A percentile compares a stretch with the other conserved stretches of the same genome.
Conservation (phyloP, 2,888 invertebrate genomes). For the Drosophila falleni region DNA sequence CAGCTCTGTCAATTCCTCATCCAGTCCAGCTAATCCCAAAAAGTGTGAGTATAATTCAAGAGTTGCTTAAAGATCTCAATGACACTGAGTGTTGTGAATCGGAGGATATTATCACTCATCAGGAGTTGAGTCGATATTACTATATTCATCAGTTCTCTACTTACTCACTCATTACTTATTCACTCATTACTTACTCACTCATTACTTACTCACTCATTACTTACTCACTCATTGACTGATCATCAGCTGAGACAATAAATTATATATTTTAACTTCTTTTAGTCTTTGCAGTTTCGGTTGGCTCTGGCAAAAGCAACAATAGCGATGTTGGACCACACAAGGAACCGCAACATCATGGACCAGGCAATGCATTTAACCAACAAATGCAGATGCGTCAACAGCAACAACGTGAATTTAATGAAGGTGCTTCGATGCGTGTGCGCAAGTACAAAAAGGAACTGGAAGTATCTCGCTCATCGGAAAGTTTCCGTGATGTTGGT, state of each 20-base stretch:
- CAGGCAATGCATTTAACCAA: conserved; percentile 16
- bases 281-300: conserved; percentile 30
- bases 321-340: conserved; percentile 39
- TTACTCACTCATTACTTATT: too few species aligned
- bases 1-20: conserved; percentile 7
- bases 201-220: too few species aligned
- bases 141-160: too few species aligned
- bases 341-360: conserved; percentile 33
- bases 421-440: conserved; percentile 46
- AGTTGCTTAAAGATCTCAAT: too few species aligned
- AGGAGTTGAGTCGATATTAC: too few species aligned
- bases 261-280: neutral
- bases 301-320: conserved; percentile 18
- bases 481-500: conserved; percentile 88
- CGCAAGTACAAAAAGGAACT: conserved; percentile 81
- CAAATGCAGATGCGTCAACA: conserved; percentile 23
- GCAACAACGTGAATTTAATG: conserved; percentile 18
- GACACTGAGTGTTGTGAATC: too few species aligned
- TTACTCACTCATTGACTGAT: too few species aligned
- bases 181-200: too few species aligned
- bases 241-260: too few species aligned
- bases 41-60: conserved; percentile 43
- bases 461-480: conserved; percentile 57
- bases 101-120: too few species aligned
- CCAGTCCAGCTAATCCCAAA: conserved; percentile 18